A percentile compares a stretch with the other conserved stretches of the same genome.
Conservation (phyloP, 2,888 invertebrate species). For the Microchrysa polita region DNA sequence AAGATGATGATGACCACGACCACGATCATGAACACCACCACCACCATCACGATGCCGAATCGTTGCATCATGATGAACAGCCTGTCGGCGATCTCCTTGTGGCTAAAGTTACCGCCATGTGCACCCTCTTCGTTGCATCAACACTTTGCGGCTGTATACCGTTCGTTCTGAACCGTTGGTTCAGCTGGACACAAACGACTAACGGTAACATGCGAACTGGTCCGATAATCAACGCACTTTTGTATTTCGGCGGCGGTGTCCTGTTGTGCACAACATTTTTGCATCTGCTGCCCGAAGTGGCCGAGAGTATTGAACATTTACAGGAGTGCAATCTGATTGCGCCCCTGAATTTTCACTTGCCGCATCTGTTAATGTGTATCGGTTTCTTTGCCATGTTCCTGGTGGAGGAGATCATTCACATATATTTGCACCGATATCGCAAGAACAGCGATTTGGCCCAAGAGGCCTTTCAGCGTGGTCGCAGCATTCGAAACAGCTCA, state of each 20-base stretch:
- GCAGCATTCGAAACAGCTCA: slow-evolving; percentile 58
- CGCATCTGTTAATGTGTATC: slow-evolving; percentile 76
- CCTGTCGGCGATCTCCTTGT: slow-evolving; percentile 67
- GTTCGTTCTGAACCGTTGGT: slow-evolving; percentile 73
- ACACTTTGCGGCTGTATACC: slow-evolving; percentile 80
- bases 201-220: slow-evolving; percentile 59
- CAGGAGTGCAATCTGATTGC: slow-evolving; percentile 59
- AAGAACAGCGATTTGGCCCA: slow-evolving; percentile 56
- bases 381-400: slow-evolving; percentile 82
- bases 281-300: slow-evolving; percentile 82
- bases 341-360: slow-evolving; percentile 70
- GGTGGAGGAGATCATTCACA: slow-evolving; percentile 81
- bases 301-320: slow-evolving; percentile 52
- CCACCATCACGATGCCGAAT: slow-evolving; percentile 46
- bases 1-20: too few relatives aligned
- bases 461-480: slow-evolving; percentile 60
- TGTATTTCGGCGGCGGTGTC: slow-evolving; percentile 89
- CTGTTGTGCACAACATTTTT: slow-evolving; percentile 82
- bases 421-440: slow-evolving; percentile 70
- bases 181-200: slow-evolving; percentile 62
- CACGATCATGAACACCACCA: slow-evolving; percentile 30
- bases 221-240: slow-evolving; percentile 68
- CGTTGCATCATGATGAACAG: slow-evolving; percentile 53
- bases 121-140: slow-evolving; percentile 78
- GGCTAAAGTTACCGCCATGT: slow-evolving; percentile 83